Percentiles rank a stretch among this genome's conserved stretches.
Conservation (phyloP, 2,113 vertebrate genomes). For the Pholis gunnellus region DNA sequence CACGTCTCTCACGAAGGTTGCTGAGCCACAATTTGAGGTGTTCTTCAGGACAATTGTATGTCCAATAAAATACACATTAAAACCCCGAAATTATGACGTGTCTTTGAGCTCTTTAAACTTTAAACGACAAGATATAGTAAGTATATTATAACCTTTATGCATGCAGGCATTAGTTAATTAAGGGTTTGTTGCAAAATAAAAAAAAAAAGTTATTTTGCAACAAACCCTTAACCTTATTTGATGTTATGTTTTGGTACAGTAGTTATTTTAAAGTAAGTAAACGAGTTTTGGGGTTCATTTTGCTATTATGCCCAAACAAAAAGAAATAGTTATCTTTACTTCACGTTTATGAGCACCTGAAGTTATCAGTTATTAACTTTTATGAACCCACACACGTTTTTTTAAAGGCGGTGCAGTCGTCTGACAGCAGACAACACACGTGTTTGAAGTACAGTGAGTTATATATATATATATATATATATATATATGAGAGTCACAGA, state of each 20-base stretch:
- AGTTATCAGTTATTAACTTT: background rate
- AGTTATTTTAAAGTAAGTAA: background rate
- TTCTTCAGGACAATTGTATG: background rate
- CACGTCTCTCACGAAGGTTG: background rate
- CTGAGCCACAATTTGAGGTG: background rate
- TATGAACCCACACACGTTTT: background rate
- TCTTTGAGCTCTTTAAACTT: background rate
- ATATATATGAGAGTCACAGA: background rate
- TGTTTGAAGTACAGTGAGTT: background rate
- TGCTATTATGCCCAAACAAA: background rate
- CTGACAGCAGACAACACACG: background rate
- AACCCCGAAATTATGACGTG: background rate
- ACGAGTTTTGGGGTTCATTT: fast-evolving
- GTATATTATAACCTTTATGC: background rate
- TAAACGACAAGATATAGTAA: background rate
- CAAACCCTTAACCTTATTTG: no score
- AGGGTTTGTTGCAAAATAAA: background rate
- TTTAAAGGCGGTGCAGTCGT: background rate
- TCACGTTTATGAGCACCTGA: slow-evolving; percentile 17
- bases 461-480: no score
- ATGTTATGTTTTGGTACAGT: no score
- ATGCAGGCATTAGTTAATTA: background rate
- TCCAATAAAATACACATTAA: background rate
- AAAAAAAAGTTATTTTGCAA: no score
- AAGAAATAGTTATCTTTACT: background rate